Base-by-base conservation (phyloP, 2,113 vertebrate species). In the Desmodus rotundus region DNA sequence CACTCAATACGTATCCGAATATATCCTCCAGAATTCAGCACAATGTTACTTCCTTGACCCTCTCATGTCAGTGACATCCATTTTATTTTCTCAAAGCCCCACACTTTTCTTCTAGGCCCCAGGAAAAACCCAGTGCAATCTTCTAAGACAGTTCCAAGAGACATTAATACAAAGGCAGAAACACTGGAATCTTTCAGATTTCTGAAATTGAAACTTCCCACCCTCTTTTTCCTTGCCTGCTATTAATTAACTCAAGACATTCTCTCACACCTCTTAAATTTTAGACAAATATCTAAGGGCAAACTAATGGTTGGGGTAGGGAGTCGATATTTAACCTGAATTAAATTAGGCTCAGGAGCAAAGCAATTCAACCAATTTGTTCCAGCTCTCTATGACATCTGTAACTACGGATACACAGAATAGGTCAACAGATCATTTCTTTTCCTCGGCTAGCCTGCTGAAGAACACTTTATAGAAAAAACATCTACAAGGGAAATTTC, bases 311-410 rank as follows among this genome's bases (percentile, higher is more conserved):
- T 5, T 58, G 22, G n/a, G 58, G 20, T 43, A 0, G 7, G 33
- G 68, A 74, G 33, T 80, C 17, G 2, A 43, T 87, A 97, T 90
- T 93, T 93, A 95, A 80, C n/a, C 28, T 36, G 61, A 97, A 96
- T 94, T 33, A 76, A 92, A 76, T 85, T 47, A 92, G 41, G 87
- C 24, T 61, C 45, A 84, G n/a, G 31, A 92, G 83, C 68, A 91
- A 85, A 85, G 38, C 43, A 96, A 89, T 73, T 58, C 20, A 89
- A 83, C n/a, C 56, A 74, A 80, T 94, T 89, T 54, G 92, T 70
- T 95, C 68, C 70, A 78, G 33, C 19, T 45, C n/a, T 94, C 52
- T 74, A 10, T 63, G 67, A 95, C n/a, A 89, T 73, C 67, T 82
- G 10, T 82, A 93, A 93, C 47, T 73, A 95, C 1, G 38, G 50